Conservation (phyloP, 2,113 vertebrate genomes). For the Lepidiolamprologus cunningtoni region DNA sequence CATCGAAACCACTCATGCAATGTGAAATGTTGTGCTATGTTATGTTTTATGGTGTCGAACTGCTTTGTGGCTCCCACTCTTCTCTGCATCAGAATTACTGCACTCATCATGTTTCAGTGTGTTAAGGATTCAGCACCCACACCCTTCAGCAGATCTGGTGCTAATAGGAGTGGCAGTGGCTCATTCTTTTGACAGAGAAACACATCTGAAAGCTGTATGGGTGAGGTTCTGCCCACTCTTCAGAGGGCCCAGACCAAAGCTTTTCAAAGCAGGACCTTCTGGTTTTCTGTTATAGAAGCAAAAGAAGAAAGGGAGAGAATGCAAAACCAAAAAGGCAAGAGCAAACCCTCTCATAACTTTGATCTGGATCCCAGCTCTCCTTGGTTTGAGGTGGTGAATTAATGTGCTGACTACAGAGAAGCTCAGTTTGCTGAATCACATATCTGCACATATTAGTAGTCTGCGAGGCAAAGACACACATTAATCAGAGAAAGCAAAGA, state of each 20-base stretch:
- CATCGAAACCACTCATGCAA: neutral
- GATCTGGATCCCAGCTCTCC: constrained; percentile 7
- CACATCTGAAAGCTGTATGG: constrained; percentile 33
- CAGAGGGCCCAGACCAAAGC: neutral
- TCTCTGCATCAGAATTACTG: neutral
- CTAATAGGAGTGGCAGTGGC: constrained; percentile 1
- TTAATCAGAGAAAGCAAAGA: constrained; percentile 17
- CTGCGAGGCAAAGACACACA: neutral
- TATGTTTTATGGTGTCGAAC: neutral
- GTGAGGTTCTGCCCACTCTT: constrained; percentile 7
- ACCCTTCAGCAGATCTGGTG: constrained; percentile 5
- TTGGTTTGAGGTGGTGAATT: constrained; percentile 32
- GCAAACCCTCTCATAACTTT: constrained; percentile 23
- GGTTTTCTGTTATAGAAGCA: neutral
- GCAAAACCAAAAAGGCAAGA: neutral
- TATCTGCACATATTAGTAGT: neutral
- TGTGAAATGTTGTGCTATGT: neutral
- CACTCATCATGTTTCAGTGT: neutral
- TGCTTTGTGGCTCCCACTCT: neutral
- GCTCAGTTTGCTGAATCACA: constrained; percentile 37
- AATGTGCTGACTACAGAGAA: neutral
- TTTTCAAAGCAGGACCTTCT: constrained; percentile 1
- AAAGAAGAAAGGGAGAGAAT: neutral
- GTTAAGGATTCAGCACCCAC: neutral
- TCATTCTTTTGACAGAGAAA: neutral